Percentiles rank a stretch among this genome's conserved stretches.
phyloP scores from a whole-genome alignment of 1,140 invertebrate species.

The Brachionus plicatilis region DNA sequence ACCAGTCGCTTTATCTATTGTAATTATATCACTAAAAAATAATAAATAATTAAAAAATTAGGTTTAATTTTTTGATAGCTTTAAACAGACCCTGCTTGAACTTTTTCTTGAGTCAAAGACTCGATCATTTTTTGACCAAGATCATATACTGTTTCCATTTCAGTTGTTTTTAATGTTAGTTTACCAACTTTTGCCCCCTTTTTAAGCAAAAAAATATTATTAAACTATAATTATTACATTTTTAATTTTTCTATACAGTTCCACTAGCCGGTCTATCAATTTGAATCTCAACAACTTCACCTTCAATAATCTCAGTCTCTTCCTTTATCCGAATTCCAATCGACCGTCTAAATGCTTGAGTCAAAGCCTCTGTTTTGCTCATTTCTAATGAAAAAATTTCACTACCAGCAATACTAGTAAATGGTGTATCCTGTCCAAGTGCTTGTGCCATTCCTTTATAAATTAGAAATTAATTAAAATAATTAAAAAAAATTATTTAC shows the following conservation, averaged over 20 bases:
- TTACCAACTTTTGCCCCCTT: slow-evolving; percentile 79
- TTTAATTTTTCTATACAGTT: slow-evolving; percentile 55
- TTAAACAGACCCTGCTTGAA: slow-evolving; percentile 60
- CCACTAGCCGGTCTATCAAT: slow-evolving; percentile 87
- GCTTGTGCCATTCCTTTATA: slow-evolving; percentile 74
- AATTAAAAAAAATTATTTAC: slow-evolving; percentile 43
- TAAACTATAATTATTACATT: neutral
- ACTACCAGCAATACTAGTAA: slow-evolving; percentile 93
- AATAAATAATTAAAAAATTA: neutral
- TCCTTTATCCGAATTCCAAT: slow-evolving; percentile 97
- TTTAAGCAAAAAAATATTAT: too few species aligned
- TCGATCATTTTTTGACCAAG: slow-evolving; percentile 98
- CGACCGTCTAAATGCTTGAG: slow-evolving; percentile 91
- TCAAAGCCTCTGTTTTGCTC: slow-evolving; percentile 96
- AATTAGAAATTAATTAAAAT: neutral
- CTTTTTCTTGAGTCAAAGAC: slow-evolving; percentile 89
- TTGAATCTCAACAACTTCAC: slow-evolving; percentile 95
- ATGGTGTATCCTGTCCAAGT: slow-evolving; percentile 87
- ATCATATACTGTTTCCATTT: slow-evolving; percentile 99
- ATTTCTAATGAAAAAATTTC: slow-evolving; percentile 98
- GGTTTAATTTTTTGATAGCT: neutral
- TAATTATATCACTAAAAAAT: slow-evolving; percentile 78
- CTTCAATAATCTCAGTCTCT: slow-evolving; percentile 96
- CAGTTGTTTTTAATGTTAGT: slow-evolving; percentile 92
- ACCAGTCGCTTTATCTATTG: slow-evolving; percentile 94